Evolutionary conservation across 2,797 vertebrate species (phyloP).

Genomic region (Phoebastria nigripes): DNA sequence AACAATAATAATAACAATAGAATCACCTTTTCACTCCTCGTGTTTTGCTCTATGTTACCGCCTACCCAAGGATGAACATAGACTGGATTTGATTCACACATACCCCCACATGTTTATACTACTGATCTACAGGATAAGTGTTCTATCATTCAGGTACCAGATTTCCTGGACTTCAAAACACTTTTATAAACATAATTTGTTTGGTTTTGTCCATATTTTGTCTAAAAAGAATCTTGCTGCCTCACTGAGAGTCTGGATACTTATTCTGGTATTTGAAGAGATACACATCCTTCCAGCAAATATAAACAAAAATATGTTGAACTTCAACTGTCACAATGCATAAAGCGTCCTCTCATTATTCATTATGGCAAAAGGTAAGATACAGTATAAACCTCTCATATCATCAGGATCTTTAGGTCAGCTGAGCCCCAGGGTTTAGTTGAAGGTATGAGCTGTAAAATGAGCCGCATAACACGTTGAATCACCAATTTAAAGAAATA

Average conservation of each 20-base stretch:
- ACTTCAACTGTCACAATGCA: neutral
- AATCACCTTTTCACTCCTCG: fast-evolving
- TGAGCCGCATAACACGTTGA: slow-evolving; percentile 14
- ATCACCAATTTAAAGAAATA: slow-evolving; percentile 59
- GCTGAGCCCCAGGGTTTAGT: slow-evolving; percentile 52
- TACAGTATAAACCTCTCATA: slow-evolving; percentile 8
- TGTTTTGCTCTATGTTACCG: neutral
- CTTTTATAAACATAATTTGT: fast-evolving
- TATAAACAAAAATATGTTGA: neutral
- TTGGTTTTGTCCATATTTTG: neutral
- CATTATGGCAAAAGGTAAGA: neutral
- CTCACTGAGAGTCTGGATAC: neutral
- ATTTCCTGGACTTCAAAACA: neutral
- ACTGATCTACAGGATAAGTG: neutral
- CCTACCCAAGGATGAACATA: neutral
- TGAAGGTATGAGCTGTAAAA: slow-evolving; percentile 36
- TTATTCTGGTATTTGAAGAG: neutral
- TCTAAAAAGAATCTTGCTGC: neutral
- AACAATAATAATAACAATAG: neutral
- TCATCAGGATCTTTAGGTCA: slow-evolving; percentile 30
- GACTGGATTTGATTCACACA: neutral
- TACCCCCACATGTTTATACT: fast-evolving
- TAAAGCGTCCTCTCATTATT: neutral
- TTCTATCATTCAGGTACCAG: neutral
- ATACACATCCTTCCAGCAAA: neutral